A percentile compares a stretch with the other conserved stretches of the same genome.
These are phyloP conservation scores for Microchirus variegatus DNA, from an alignment of 2,797 vertebrate species.

Conservation along the genomic window DNA sequence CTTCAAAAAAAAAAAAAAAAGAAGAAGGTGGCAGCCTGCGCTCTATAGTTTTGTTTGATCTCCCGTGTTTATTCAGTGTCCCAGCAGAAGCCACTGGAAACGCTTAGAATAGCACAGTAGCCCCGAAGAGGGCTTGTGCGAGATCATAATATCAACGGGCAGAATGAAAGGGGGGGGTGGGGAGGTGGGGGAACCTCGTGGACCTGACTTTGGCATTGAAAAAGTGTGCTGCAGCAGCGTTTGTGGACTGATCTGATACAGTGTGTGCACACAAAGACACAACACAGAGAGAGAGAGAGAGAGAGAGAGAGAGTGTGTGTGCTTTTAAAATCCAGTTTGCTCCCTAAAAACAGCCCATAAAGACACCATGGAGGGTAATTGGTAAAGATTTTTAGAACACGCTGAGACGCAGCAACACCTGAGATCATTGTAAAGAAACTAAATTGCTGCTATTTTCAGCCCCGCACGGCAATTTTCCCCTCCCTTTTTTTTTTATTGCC, in stretches of 20 bases:
- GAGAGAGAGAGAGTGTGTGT: slow-evolving; percentile 14
- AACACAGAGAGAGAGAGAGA: neutral
- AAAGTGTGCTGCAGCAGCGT: neutral
- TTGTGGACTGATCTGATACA: slow-evolving; percentile 3
- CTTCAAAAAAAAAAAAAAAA: neutral
- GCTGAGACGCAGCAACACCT: slow-evolving; percentile 10
- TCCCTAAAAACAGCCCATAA: slow-evolving; percentile 17
- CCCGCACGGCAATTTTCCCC: neutral
- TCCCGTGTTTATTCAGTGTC: slow-evolving; percentile 2
- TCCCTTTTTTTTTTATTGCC: slow-evolving; percentile 29
- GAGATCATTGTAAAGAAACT: slow-evolving; percentile 19
- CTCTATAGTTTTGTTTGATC: slow-evolving; percentile 12
- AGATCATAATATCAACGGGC: slow-evolving; percentile 5
- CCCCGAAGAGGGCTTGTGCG: neutral
- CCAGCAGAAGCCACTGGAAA: slow-evolving; percentile 13
- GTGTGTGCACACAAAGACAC: slow-evolving; percentile 11
- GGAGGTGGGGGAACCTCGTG: slow-evolving; percentile 2
- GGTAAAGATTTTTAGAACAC: slow-evolving; percentile 24
- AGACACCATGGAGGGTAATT: slow-evolving; percentile 19
- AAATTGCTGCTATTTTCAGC: slow-evolving; percentile 38
- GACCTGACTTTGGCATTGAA: slow-evolving; percentile 2
- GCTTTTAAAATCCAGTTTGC: slow-evolving; percentile 20
- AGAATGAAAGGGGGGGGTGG: neutral
- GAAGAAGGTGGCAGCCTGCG: slow-evolving; percentile 2
- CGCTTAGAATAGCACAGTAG: slow-evolving; percentile 11